Conservation (phyloP, 2,113 vertebrate species). For the cat (Felis catus) region DNA sequence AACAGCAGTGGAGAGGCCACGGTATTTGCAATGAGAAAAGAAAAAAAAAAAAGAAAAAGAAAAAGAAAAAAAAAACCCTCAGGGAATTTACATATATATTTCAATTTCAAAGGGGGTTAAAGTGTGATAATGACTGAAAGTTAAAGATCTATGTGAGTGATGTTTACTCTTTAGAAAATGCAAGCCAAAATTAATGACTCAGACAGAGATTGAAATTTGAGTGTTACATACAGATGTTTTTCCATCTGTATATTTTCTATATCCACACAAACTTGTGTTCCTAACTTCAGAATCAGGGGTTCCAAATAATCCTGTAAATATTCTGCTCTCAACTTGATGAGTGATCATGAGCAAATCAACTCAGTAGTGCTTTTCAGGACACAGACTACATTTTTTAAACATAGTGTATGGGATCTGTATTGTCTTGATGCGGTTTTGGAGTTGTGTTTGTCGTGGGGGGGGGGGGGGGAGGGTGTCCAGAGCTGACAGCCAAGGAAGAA, state of each 20-base stretch:
- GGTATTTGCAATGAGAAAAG: background rate
- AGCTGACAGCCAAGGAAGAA: too few relatives aligned
- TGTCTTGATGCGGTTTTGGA: background rate
- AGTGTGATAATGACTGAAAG: background rate
- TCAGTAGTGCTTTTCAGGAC: background rate
- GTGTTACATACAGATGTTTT: background rate
- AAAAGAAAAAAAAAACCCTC: background rate
- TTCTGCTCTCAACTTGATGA: background rate
- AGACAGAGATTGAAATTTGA: background rate
- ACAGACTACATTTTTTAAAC: background rate
- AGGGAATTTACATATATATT: background rate
- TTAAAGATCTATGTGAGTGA: accelerated
- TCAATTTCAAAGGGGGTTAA: background rate
- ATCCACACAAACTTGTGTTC: background rate
- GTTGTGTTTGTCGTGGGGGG: too few relatives aligned
- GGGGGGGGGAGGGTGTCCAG: too few relatives aligned
- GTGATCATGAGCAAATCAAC: background rate
- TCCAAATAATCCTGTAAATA: background rate
- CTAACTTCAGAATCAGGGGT: background rate
- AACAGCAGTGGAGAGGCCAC: background rate
- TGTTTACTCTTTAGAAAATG: accelerated
- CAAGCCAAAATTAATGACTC: background rate
- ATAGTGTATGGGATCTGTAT: background rate
- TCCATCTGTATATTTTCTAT: background rate
- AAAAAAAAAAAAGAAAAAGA: background rate